A percentile compares a stretch with the other conserved stretches of the same genome.
Evolutionary conservation across 2,888 invertebrate genomes (phyloP).

Genomic region (Eumerus sabulonum): DNA sequence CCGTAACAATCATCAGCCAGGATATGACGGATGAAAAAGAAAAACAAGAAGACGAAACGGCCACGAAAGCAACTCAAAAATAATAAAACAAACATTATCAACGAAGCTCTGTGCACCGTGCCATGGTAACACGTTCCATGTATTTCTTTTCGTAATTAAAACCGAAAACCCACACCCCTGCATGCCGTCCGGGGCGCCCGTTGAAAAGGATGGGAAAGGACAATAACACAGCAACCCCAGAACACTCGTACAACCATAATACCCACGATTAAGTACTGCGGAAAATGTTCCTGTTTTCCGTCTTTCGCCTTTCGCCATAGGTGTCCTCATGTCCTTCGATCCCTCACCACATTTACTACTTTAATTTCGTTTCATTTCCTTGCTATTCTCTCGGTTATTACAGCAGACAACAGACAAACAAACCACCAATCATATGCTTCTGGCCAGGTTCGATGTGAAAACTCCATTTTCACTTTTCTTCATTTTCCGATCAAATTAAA

Average conservation of each 20-base stretch:
- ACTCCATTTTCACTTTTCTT: background rate
- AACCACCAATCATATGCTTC: conserved; percentile 56
- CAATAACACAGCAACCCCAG: background rate
- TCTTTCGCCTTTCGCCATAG: background rate
- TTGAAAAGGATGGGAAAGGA: no score
- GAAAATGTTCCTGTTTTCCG: conserved; percentile 18
- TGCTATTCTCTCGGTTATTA: background rate
- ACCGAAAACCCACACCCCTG: conserved; percentile 19
- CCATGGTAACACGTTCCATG: conserved; percentile 44
- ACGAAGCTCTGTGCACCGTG: conserved; percentile 8
- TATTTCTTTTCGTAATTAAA: conserved; percentile 61
- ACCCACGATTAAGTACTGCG: conserved; percentile 26
- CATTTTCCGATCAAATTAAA: conserved; percentile 60
- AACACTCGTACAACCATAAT: no score
- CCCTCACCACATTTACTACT: conserved; percentile 9
- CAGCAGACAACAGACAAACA: background rate
- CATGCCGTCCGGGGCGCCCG: background rate
- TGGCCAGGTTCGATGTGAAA: conserved; percentile 48
- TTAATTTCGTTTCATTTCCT: background rate
- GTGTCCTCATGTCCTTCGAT: no score
- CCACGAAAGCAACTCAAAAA: conserved; percentile 15
- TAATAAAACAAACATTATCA: conserved; percentile 55
- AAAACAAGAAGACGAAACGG: no score
- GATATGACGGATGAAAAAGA: no score
- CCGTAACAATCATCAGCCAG: no score